Evolutionary conservation across 2,113 vertebrate species (phyloP).

Genomic region (Nesospiza acunhae): DNA sequence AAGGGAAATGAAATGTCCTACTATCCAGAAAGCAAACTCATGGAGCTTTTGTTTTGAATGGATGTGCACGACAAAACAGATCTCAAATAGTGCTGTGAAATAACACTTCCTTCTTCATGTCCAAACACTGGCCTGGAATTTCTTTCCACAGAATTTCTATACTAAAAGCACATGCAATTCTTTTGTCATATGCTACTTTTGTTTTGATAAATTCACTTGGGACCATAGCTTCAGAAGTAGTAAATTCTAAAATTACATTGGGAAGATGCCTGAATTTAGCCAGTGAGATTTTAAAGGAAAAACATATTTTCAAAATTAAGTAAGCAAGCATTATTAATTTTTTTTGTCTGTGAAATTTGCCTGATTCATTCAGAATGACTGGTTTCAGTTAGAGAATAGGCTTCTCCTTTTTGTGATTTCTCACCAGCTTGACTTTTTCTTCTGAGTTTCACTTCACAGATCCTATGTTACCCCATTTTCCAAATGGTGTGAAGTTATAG

Average conservation of each 20-base stretch:
- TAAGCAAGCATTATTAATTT: neutral
- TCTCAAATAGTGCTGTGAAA: neutral
- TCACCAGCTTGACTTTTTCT: neutral
- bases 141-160: neutral
- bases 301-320: neutral
- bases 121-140: neutral
- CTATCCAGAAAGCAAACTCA: neutral
- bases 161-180: neutral
- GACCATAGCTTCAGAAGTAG: neutral
- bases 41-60: slow-evolving; percentile 7
- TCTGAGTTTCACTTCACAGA: slow-evolving; percentile 41
- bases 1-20: neutral
- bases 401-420: slow-evolving; percentile 42
- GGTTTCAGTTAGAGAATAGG: slow-evolving; percentile 20
- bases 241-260: neutral
- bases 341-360: neutral
- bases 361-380: neutral
- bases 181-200: neutral
- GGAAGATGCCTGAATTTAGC: neutral
- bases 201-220: neutral
- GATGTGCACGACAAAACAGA: neutral
- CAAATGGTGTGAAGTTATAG: neutral
- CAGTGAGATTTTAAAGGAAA: neutral
- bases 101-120: neutral
- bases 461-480: neutral